Evolutionary conservation across 2,888 invertebrate species (phyloP).

Genomic region (Salticus scenicus): DNA sequence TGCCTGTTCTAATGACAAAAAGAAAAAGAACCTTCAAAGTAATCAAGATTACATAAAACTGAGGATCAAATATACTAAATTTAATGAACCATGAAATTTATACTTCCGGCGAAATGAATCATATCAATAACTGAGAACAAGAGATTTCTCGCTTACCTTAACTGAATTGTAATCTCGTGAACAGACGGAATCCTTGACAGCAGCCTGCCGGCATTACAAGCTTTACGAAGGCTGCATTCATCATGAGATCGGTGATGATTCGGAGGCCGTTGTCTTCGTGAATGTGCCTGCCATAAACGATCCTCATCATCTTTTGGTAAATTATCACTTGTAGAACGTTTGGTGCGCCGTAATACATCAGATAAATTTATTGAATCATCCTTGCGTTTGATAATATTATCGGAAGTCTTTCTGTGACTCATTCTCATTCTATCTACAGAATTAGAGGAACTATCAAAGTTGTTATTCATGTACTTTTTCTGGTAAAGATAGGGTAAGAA

Average conservation of each 20-base stretch:
- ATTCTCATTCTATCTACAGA: not conserved
- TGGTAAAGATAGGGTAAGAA: not conserved
- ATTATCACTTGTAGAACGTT: conserved; percentile 22
- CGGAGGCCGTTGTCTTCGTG: not conserved
- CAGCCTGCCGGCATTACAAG: conserved; percentile 61
- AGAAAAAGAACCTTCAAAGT: not conserved
- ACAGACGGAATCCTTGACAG: conserved; percentile 56
- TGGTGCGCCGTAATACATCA: not conserved
- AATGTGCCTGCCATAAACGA: conserved; percentile 43
- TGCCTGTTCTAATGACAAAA: not conserved
- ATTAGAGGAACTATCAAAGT: not conserved
- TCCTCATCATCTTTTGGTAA: not conserved
- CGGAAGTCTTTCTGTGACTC: not conserved
- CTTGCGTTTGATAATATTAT: not conserved
- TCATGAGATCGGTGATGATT: conserved; percentile 13
- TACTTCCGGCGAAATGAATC: not conserved
- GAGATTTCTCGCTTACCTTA: conserved; percentile 40
- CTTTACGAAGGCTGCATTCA: conserved; percentile 40
- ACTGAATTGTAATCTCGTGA: conserved; percentile 49
- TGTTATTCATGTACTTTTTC: not conserved
- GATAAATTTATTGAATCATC: too few species aligned
- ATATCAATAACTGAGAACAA: conserved; percentile 3
- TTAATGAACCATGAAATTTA: not conserved
- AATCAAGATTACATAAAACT: not conserved
- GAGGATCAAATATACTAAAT: not conserved